phyloP scores from a whole-genome alignment of 53 echinoderm and acorn worm species.

The Temnopleurus reevesii region DNA sequence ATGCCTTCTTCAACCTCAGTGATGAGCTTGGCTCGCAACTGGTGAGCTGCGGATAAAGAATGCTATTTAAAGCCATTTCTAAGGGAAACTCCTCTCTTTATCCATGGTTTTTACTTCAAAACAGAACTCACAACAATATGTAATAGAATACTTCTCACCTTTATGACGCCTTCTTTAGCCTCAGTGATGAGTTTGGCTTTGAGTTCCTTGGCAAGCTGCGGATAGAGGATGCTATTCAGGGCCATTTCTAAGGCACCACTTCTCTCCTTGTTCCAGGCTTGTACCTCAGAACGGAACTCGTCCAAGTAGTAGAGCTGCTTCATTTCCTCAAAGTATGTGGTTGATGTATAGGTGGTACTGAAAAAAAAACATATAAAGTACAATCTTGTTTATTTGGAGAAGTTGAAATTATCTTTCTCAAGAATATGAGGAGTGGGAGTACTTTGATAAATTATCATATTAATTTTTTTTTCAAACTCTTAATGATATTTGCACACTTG shows the following conservation, averaged over 20 bases:
- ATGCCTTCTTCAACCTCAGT: slow-evolving; percentile 94
- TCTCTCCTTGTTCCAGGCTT: slow-evolving; percentile 94
- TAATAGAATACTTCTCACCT: slow-evolving; percentile 53
- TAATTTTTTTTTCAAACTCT: too few species aligned
- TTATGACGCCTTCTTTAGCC: slow-evolving; percentile 89
- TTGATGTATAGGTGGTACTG: slow-evolving; percentile 53
- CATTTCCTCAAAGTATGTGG: slow-evolving; percentile 91
- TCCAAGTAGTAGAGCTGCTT: slow-evolving; percentile 99
- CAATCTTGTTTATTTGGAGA: too few species aligned
- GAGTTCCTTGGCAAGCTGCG: slow-evolving; percentile 88
- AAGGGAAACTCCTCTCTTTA: slow-evolving; percentile 77
- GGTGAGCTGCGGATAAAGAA: slow-evolving; percentile 87
- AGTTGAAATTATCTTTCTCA: too few species aligned
- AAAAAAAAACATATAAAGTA: too few species aligned
- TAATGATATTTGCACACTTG: too few species aligned
- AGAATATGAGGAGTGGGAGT: too few species aligned
- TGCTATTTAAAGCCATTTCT: slow-evolving; percentile 84
- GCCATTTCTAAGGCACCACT: slow-evolving; percentile 82
- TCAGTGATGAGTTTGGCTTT: slow-evolving; percentile 81
- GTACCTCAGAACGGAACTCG: slow-evolving; percentile 90
- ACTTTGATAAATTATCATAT: too few species aligned
- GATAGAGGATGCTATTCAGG: slow-evolving; percentile 87
- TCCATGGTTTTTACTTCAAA: slow-evolving; percentile 92
- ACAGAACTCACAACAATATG: slow-evolving; percentile 96
- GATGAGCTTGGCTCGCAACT: slow-evolving; percentile 77